Evolutionary conservation across 2,888 invertebrate species (phyloP), one percentile per base, ranked within the genome.

Genomic region (Heteropelma amictum): DNA sequence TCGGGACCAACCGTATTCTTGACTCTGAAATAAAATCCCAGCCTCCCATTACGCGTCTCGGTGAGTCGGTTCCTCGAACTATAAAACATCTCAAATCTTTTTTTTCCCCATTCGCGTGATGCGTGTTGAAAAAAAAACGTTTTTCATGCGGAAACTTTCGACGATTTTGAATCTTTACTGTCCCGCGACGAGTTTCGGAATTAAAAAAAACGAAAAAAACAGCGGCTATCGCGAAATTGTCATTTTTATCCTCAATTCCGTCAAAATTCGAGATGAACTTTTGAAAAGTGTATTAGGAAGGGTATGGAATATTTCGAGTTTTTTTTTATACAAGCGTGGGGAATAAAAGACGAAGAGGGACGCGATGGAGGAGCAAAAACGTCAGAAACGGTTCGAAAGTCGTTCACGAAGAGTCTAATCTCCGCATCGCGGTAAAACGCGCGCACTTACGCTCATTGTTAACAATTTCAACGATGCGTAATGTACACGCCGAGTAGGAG

Each of bases 391-490:
- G 64, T 70, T 40, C 51, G 28, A 47, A 28, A 58, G 63, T 58
- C 28, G 58, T n/a, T n/a, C 33, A 65, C 38, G 47, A 49, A 47
- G 42, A 35, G 61, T 71, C 51, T 56, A n/a, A n/a, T n/a, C n/a
- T 28, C 61, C 35, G 28, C 61, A 51, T 60, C 14, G 56, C 47
- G 47, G 28, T 47, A 70, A 64, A n/a, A n/a, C n/a, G n/a, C 45
- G 47, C 12, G 40, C 64, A 51, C 42, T 21, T 64, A 53, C 21
- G 38, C 42, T 69, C 40, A 58, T 64, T 56, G 64, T 47, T 42
- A 56, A 75, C 67, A 33, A 75, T 75, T 75, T 23, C 33, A 63
- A 63, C 12, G 49, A 68, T 38, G 49, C 26, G 60, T 51, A 72
- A 76, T 71, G 35, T 26, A 64, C 38, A 30, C 28, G 21, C 40